Evolutionary conservation across 2,797 vertebrate species (phyloP).

Genomic region (Enteromius trimaculatus): DNA sequence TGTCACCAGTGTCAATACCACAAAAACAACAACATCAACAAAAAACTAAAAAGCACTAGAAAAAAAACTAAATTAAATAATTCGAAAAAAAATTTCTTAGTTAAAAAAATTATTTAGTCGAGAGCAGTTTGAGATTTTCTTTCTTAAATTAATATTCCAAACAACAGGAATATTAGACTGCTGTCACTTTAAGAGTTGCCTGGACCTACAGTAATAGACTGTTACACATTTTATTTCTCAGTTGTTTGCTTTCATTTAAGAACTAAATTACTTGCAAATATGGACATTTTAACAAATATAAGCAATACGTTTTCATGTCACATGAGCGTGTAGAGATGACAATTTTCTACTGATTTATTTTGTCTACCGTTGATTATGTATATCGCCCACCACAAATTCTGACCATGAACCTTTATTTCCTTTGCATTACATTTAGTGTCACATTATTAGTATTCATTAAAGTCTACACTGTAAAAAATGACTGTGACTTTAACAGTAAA

Average conservation of each 20-base stretch:
- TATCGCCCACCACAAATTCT: too few relatives aligned
- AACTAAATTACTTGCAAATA: not conserved
- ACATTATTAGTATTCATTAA: not conserved
- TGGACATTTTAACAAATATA: not conserved
- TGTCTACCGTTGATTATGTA: too few relatives aligned
- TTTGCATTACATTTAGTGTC: not conserved
- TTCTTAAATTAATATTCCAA: not conserved
- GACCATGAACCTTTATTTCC: too few relatives aligned
- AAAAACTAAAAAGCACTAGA: not conserved
- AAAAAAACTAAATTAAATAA: too few relatives aligned
- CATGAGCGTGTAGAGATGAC: not conserved
- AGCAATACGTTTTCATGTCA: not conserved
- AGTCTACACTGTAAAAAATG: too few relatives aligned
- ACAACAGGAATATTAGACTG: not conserved
- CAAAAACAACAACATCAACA: not conserved
- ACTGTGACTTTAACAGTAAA: too few relatives aligned
- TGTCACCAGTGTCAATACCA: not conserved
- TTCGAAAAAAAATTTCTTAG: too few relatives aligned
- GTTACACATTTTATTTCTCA: too few relatives aligned
- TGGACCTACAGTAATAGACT: too few relatives aligned
- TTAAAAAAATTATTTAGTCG: not conserved
- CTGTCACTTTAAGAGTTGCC: too few relatives aligned
- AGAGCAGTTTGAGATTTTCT: not conserved
- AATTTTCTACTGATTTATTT: not conserved
- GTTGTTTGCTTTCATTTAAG: not conserved